Conservation (phyloP, 1,140 invertebrate species). For the Bilobella aurantiaca region DNA sequence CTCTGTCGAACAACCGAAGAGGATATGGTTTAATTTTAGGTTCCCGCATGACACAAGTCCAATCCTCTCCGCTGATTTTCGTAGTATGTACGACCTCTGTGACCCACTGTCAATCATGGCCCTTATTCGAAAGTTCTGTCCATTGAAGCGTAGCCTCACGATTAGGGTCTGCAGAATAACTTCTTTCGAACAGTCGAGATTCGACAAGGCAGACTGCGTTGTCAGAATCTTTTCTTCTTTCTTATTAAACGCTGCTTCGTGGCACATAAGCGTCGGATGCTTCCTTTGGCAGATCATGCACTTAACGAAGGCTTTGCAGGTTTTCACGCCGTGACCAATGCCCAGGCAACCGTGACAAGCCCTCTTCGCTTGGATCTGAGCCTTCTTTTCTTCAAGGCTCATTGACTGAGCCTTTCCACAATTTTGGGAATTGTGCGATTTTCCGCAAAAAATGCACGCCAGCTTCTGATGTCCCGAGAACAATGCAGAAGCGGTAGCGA, state of each 20-base stretch:
- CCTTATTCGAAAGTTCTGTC: background rate
- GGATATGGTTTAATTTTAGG: background rate
- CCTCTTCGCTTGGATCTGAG: background rate
- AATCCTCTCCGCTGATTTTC: too few species aligned
- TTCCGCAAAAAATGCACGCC: constrained; percentile 9
- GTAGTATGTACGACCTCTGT: too few species aligned
- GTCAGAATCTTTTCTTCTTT: background rate
- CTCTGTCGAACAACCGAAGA: constrained; percentile 4
- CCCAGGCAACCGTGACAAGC: constrained; percentile 8
- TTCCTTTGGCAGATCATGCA: constrained; percentile 2
- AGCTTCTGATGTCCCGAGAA: background rate
- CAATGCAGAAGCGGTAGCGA: constrained; percentile 10
- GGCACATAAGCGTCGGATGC: constrained; percentile 9
- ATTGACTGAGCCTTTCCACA: too few species aligned
- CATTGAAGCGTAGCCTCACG: background rate
- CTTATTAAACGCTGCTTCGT: background rate
- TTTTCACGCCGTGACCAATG: background rate
- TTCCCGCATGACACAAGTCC: background rate
- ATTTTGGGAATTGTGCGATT: background rate
- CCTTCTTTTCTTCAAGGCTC: too few species aligned
- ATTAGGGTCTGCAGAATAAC: background rate
- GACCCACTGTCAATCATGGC: too few species aligned
- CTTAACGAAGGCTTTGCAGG: background rate
- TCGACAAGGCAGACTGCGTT: background rate
- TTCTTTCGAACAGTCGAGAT: too few species aligned